A percentile compares a stretch with the other conserved stretches of the same genome.
Evolutionary conservation across 2,888 invertebrate species (phyloP).

Genomic region (Microctonus hyperodae): DNA sequence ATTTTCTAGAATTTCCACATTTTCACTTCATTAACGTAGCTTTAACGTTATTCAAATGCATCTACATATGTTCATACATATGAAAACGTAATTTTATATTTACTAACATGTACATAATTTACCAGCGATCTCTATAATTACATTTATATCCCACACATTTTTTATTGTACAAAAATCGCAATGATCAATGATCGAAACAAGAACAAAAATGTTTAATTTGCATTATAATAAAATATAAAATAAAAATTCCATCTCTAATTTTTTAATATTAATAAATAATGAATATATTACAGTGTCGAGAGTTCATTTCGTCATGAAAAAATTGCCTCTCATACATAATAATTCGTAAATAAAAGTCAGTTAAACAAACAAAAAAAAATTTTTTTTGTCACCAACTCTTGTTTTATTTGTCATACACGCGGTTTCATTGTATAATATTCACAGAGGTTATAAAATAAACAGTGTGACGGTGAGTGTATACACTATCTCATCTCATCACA

Average conservation of each 20-base stretch:
- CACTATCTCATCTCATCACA: slow-evolving; percentile 18
- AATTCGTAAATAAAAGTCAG: no score
- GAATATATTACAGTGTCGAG: no score
- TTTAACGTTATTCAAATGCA: slow-evolving; percentile 18
- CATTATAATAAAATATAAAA: no score
- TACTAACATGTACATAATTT: no score
- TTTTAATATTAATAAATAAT: no score
- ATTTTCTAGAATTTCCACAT: slow-evolving; percentile 35
- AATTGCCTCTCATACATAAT: background rate
- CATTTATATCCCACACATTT: background rate
- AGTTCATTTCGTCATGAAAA: no score
- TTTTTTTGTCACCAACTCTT: background rate
- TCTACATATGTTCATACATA: background rate
- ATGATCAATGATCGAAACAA: background rate
- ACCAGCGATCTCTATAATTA: no score
- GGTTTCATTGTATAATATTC: background rate
- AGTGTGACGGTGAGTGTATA: background rate
- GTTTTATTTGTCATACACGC: background rate
- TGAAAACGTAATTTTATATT: no score
- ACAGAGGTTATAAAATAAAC: slow-evolving; percentile 21
- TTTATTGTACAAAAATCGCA: background rate
- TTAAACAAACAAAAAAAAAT: background rate
- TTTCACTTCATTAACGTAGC: slow-evolving; percentile 49
- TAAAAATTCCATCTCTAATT: no score
- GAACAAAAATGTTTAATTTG: no score